Percentiles rank a stretch among this genome's conserved stretches.
These are phyloP conservation scores for Oscheius myriophilus DNA, from an alignment of 2,888 invertebrate genomes.

Conservation along the genomic window DNA sequence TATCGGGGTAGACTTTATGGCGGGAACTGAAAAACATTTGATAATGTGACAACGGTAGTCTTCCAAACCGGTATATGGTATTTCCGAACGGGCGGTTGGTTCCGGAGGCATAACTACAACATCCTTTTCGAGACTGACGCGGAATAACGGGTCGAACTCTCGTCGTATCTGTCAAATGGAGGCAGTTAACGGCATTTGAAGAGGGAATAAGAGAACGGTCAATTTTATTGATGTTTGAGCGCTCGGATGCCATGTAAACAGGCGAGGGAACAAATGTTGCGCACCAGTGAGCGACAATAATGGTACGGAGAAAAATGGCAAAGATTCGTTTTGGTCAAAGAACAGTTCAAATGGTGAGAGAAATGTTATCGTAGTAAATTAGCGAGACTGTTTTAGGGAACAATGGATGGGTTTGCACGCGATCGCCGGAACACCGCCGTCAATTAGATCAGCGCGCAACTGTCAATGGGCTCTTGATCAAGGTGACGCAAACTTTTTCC, in stretches of 20 bases:
- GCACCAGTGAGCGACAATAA: slow-evolving; percentile 9
- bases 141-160: slow-evolving; percentile 55
- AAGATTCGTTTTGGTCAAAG: not conserved
- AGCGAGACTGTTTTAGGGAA: slow-evolving; percentile 4
- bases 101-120: slow-evolving; percentile 15
- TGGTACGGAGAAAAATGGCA: slow-evolving; percentile 10
- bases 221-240: not conserved
- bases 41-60: not conserved
- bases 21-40: slow-evolving; percentile 9
- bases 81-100: slow-evolving; percentile 15
- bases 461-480: slow-evolving; percentile 18
- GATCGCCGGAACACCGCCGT: not conserved
- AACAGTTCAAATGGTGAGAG: not conserved
- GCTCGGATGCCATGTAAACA: slow-evolving; percentile 16
- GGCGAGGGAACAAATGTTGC: slow-evolving; percentile 7
- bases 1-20: slow-evolving; percentile 11
- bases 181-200: not conserved
- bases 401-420: not conserved
- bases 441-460: slow-evolving; percentile 28
- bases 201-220: not conserved
- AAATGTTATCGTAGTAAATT: not conserved
- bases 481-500: not conserved
- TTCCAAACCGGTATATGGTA: slow-evolving; percentile 23
- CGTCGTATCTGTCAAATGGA: slow-evolving; percentile 47
- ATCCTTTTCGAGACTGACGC: slow-evolving; percentile 19